Evolutionary conservation across 2,797 vertebrate genomes (phyloP), one percentile per base, ranked within the genome.

Genomic region (Telmatherina bonti): DNA sequence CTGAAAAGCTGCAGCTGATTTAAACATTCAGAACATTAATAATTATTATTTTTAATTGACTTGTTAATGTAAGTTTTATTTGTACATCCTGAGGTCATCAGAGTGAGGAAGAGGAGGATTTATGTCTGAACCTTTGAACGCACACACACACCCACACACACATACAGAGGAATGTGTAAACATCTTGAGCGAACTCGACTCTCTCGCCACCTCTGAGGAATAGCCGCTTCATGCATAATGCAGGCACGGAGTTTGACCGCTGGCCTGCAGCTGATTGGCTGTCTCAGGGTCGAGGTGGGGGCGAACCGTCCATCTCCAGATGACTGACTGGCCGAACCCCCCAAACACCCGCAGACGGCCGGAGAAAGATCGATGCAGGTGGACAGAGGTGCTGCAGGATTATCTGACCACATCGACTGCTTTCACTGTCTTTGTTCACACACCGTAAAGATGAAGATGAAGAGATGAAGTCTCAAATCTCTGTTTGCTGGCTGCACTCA

Each of bases 201-300:
- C 68, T 45, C 10, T 38, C 51, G 67, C 30, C 2, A 22, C 86
- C 86, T 89, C 89, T 5, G 41, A 84, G 87, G 88, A 86, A 69
- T 61, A 33, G 18, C 41, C 33, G 68, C 83, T 75, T 91, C 90
- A 93, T 93, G 85, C 82, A 93, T 92, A 65, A 92, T 92, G 84
- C 84, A 92, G 79, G 65, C 52, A 33, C 60, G 83, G 78, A 91
- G 88, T 89, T 92, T 92, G 90, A 93, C 92, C 86, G 85, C 85
- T 92, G 91, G 92, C 90, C 88, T 83, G 88, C 86, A 88, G 86
- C 90, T 85, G 87, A 91, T 88, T 89, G 88, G 78, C 53, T 72
- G 76, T 83, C 89, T 86, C 68, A 63, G 85, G 83, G 90, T 90
- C 70, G 61, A 60, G 75, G 55, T 27, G 41, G 62, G 55, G n/a